These are phyloP conservation scores for Ciconia maguari DNA, from an alignment of 2,113 vertebrate species.

Conservation along the genomic window DNA sequence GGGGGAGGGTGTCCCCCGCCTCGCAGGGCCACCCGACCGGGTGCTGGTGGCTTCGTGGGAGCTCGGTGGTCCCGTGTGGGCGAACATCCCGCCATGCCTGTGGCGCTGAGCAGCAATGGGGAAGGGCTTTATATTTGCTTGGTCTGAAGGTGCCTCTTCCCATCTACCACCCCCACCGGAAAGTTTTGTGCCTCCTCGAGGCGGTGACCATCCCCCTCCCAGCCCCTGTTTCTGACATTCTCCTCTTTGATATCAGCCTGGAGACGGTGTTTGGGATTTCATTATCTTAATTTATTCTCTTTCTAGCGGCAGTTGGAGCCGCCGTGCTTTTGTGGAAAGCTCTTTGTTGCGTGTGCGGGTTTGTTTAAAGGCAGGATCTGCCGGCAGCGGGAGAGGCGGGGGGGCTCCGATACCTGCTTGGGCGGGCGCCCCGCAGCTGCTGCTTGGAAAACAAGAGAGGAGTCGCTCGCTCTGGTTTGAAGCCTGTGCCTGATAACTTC, in stretches of 20 bases:
- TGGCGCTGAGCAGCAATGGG: too few relatives aligned
- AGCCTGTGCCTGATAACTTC: background rate
- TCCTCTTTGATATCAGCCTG: background rate
- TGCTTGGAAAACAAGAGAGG: background rate
- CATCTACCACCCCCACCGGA: too few relatives aligned
- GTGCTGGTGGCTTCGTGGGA: background rate
- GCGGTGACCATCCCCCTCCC: background rate
- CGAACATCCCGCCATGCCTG: accelerated
- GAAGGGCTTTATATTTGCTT: too few relatives aligned
- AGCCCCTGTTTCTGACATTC: accelerated
- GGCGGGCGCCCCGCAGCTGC: background rate
- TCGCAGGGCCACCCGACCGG: background rate
- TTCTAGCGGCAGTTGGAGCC: background rate
- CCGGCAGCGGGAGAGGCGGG: accelerated
- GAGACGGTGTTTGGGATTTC: background rate
- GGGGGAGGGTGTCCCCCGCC: background rate
- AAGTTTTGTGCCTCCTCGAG: background rate
- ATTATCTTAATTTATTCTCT: background rate
- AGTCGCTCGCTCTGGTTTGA: background rate
- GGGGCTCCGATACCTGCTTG: background rate
- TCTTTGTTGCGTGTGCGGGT: background rate
- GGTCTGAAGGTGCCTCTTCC: background rate
- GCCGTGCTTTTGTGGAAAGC: background rate
- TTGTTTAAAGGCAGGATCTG: background rate
- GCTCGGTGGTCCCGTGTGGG: accelerated